phyloP scores from a whole-genome alignment of 2,797 vertebrate species.

The Odontamblyopus lacepedii region DNA sequence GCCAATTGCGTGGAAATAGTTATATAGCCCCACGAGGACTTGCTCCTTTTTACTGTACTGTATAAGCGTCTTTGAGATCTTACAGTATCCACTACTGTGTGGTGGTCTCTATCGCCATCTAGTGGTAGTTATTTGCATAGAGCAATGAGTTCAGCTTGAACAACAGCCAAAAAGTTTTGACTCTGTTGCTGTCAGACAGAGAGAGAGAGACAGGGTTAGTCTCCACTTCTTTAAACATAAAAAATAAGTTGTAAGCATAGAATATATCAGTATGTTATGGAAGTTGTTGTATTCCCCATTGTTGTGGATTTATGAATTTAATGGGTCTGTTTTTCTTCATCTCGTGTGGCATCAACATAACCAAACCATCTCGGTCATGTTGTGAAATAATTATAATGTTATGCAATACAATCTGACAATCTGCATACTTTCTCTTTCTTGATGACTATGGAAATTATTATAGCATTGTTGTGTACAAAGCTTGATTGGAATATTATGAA shows the following conservation, averaged over 20 bases:
- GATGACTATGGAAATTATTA: neutral
- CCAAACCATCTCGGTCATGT: conserved; percentile 74
- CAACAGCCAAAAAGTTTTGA: conserved; percentile 70
- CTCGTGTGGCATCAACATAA: conserved; percentile 69
- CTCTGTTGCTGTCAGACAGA: conserved; percentile 70
- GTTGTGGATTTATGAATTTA: conserved; percentile 35
- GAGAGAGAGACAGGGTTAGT: conserved; percentile 60
- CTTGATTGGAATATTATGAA: neutral
- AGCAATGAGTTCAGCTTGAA: conserved; percentile 82
- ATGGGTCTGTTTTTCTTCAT: conserved; percentile 57
- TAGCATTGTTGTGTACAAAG: neutral
- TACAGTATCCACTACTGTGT: conserved; percentile 49
- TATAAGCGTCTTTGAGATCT: conserved; percentile 43
- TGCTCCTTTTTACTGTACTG: conserved; percentile 44
- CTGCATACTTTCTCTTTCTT: conserved; percentile 15
- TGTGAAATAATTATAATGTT: conserved; percentile 66
- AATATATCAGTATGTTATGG: conserved; percentile 12
- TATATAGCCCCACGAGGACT: conserved; percentile 50
- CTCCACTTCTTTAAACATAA: conserved; percentile 70
- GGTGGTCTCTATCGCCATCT: conserved; percentile 80
- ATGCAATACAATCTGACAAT: neutral
- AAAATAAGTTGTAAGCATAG: conserved; percentile 4
- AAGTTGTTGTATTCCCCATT: conserved; percentile 13
- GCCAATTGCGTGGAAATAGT: conserved; percentile 21
- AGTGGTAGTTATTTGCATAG: conserved; percentile 81